A percentile compares a stretch with the other conserved stretches of the same genome.
Evolutionary conservation across 2,113 vertebrate species (phyloP).

Genomic region (Psilopsiagon aurifrons): DNA sequence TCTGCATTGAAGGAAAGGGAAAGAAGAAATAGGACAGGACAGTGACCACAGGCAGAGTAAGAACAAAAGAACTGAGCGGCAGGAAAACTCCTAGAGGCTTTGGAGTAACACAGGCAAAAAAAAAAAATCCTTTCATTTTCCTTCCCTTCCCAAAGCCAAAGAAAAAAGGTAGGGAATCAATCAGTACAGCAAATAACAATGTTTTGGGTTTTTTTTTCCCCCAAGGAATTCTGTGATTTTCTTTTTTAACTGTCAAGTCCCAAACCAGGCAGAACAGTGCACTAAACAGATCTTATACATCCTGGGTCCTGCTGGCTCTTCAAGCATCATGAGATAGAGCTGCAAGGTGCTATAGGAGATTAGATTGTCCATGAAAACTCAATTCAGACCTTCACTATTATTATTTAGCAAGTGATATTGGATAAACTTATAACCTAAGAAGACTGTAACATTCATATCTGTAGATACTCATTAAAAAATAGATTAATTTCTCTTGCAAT

Average conservation of each 20-base stretch:
- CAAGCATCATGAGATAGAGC: neutral
- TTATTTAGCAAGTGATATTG: neutral
- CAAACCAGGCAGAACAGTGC: neutral
- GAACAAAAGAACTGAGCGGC: neutral
- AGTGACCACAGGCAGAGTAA: neutral
- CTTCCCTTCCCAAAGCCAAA: neutral
- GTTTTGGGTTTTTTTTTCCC: fast-evolving
- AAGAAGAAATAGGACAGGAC: neutral
- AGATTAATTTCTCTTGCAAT: neutral
- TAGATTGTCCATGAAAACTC: neutral
- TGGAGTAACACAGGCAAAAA: neutral
- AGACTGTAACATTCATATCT: neutral
- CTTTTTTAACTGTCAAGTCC: neutral
- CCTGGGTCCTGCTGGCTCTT: neutral
- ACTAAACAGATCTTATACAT: neutral
- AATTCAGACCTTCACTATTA: neutral
- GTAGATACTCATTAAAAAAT: neutral
- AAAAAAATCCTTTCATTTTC: neutral
- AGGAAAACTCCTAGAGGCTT: neutral
- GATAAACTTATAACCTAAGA: neutral
- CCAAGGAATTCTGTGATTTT: neutral
- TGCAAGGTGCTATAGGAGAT: neutral
- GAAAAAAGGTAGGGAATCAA: neutral
- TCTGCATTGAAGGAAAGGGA: neutral
- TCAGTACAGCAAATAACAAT: neutral